Percentiles rank a stretch among this genome's conserved stretches.
These are phyloP conservation scores for Bombus impatiens DNA, from an alignment of 1,140 invertebrate genomes.

Conservation along the genomic window DNA sequence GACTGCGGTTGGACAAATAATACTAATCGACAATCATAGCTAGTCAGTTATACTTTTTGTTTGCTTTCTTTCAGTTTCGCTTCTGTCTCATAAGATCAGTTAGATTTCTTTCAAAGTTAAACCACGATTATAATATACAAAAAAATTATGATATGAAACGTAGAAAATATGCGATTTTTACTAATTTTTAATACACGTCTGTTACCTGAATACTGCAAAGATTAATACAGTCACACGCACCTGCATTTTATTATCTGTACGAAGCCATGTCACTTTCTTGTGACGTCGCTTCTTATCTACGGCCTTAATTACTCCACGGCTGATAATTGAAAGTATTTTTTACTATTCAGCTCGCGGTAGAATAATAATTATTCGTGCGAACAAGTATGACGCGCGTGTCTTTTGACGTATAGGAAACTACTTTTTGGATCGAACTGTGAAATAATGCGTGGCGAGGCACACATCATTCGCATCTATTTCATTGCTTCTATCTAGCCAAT, in stretches of 20 bases:
- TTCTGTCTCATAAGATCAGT: neutral
- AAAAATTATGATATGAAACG: no score
- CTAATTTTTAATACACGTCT: no score
- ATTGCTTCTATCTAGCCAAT: slow-evolving; percentile 12
- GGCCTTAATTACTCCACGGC: neutral
- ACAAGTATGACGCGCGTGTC: neutral
- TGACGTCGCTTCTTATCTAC: neutral
- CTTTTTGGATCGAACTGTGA: slow-evolving; percentile 46
- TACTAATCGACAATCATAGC: neutral
- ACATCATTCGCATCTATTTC: neutral
- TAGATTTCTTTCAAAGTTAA: neutral
- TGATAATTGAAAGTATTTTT: neutral
- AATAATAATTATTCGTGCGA: slow-evolving; percentile 26
- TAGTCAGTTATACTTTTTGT: neutral
- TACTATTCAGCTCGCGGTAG: neutral
- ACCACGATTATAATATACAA: neutral
- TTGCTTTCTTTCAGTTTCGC: neutral
- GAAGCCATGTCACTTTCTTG: neutral
- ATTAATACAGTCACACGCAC: neutral
- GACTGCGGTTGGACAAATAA: neutral
- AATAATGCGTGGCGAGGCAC: neutral
- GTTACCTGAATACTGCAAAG: neutral
- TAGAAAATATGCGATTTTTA: no score
- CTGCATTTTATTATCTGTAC: no score
- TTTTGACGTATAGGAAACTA: slow-evolving; percentile 35